These are phyloP conservation scores for Synanthedon andrenaeformis DNA, from an alignment of 2,888 invertebrate genomes.

Conservation along the genomic window DNA sequence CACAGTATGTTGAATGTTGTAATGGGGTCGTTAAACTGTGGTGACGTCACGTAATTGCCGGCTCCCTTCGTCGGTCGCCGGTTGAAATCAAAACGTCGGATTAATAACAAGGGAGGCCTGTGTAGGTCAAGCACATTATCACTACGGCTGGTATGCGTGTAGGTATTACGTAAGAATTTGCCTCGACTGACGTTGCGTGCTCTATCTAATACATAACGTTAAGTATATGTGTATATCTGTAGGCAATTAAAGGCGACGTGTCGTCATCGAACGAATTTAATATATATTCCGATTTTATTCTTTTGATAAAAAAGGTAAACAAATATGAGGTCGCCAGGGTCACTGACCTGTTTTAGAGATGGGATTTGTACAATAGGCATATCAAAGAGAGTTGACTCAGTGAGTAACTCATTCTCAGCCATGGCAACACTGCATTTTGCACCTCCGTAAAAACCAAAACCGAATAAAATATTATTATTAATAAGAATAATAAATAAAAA, in stretches of 20 bases:
- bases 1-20: constrained; percentile 63
- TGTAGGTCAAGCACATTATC: constrained; percentile 67
- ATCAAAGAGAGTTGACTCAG: no score
- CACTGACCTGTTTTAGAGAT: no score
- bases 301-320: no score
- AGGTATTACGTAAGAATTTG: constrained; percentile 9
- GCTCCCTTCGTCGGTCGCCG: constrained; percentile 58
- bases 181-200: constrained; percentile 4
- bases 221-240: neutral
- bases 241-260: neutral
- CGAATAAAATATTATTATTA: no score
- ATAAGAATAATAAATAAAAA: no score
- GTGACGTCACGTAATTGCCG: constrained; percentile 69
- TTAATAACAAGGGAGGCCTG: constrained; percentile 65
- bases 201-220: constrained; percentile 3
- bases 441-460: no score
- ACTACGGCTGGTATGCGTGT: constrained; percentile 18
- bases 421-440: no score
- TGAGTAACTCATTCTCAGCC: no score
- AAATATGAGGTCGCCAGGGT: no score
- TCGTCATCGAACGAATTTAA: neutral
- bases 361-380: no score
- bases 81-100: constrained; percentile 66
- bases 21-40: constrained; percentile 68
- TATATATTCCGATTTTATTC: no score